These are phyloP conservation scores for Artemia franciscana DNA, from an alignment of 1,140 invertebrate species.

Conservation along the genomic window DNA sequence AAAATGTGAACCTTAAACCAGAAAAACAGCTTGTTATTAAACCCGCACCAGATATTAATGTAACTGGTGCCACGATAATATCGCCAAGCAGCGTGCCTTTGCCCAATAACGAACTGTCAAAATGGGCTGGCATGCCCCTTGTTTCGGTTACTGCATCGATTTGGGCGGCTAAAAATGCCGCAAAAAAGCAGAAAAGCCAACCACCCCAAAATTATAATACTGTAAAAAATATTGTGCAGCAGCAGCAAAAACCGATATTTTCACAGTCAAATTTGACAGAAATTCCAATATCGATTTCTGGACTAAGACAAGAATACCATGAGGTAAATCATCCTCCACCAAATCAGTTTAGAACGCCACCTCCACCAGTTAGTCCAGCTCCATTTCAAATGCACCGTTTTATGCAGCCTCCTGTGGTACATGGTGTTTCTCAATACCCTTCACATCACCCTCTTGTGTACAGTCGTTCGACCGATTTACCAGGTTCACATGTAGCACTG, in stretches of 20 bases:
- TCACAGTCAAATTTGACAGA: background rate
- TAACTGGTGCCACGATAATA: conserved; percentile 1
- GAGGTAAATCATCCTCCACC: background rate
- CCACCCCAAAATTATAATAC: background rate
- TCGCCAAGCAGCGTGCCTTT: background rate
- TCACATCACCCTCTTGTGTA: background rate
- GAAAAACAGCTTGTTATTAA: background rate
- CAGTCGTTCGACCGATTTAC: background rate
- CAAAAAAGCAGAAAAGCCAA: background rate
- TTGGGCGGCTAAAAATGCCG: conserved; percentile 9
- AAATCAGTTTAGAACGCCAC: background rate
- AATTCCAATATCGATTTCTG: background rate
- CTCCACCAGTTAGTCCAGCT: conserved; percentile 3
- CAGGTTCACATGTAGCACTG: background rate
- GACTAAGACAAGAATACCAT: conserved; percentile 20
- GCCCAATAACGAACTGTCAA: conserved; percentile 1
- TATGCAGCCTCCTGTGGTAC: conserved; percentile 1
- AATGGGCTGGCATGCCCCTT: conserved; percentile 39
- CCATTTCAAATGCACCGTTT: conserved; percentile 1
- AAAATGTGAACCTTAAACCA: background rate
- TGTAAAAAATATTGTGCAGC: conserved; percentile 3
- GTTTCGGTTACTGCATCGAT: conserved; percentile 30
- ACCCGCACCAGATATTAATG: background rate
- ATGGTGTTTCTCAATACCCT: background rate
- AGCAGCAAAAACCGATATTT: too few relatives aligned